These are phyloP conservation scores for Istiophorus platypterus DNA, from an alignment of 2,113 vertebrate species.

Conservation along the genomic window DNA sequence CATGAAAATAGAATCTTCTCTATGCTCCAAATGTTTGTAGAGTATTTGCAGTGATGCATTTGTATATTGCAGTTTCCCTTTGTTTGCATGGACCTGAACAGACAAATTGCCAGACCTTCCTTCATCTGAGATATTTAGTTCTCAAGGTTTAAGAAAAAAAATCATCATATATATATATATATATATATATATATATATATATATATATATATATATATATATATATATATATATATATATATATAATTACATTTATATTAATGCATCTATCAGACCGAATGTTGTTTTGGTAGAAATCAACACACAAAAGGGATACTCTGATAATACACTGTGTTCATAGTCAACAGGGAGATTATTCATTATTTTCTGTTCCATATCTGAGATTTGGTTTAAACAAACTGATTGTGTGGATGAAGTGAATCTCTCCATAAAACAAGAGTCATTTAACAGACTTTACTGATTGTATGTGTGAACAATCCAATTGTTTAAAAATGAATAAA, in stretches of 20 bases:
- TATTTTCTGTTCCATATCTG: not conserved
- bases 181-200: too few species aligned
- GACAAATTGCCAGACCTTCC: not conserved
- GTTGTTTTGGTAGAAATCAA: not conserved
- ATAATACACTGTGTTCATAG: not conserved
- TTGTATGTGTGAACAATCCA: not conserved
- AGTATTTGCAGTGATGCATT: not conserved
- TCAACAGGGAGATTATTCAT: not conserved
- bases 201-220: too few species aligned
- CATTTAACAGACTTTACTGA: slow-evolving; percentile 4
- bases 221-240: too few species aligned
- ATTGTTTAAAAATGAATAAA: not conserved
- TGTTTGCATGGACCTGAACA: not conserved
- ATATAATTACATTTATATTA: not conserved
- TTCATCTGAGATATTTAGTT: not conserved
- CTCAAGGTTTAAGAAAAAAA: not conserved
- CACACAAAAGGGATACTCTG: not conserved
- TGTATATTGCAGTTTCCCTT: not conserved
- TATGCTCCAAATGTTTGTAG: not conserved
- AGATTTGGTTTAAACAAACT: not conserved
- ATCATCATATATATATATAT: too few species aligned
- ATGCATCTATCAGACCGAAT: not conserved
- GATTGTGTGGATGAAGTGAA: not conserved
- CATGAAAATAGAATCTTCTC: not conserved
- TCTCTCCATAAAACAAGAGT: not conserved